A percentile compares a stretch with the other conserved stretches of the same genome.
These are phyloP conservation scores for Plodia interpunctella DNA, from an alignment of 1,140 invertebrate genomes.

Conservation along the genomic window DNA sequence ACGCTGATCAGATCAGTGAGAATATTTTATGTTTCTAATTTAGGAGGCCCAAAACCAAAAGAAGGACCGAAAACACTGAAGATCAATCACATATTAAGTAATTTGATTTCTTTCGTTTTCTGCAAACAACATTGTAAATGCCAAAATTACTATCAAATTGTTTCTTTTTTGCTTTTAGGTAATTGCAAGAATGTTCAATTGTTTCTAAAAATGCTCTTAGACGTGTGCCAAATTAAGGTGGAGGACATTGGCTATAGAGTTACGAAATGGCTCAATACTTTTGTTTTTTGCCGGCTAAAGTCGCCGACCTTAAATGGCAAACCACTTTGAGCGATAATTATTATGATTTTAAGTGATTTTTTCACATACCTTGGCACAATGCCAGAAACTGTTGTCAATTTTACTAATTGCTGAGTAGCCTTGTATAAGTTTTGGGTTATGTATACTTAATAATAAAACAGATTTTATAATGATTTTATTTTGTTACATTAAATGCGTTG, in stretches of 20 bases:
- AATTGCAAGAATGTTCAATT: neutral
- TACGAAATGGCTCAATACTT: conserved; percentile 32
- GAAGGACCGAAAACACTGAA: too few relatives aligned
- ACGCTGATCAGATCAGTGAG: too few relatives aligned
- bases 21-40: too few relatives aligned
- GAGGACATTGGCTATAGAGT: conserved; percentile 32
- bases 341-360: conserved; percentile 25
- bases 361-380: conserved; percentile 21
- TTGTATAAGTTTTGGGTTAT: conserved; percentile 3
- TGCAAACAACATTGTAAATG: neutral
- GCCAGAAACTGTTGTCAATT: conserved; percentile 12
- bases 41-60: too few relatives aligned
- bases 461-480: too few relatives aligned
- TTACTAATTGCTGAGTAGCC: conserved; percentile 13
- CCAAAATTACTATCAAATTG: conserved; percentile 11
- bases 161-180: neutral
- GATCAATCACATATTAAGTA: too few relatives aligned
- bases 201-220: neutral
- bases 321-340: conserved; percentile 34
- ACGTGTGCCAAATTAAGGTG: conserved; percentile 38
- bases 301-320: conserved; percentile 28
- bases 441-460: too few relatives aligned
- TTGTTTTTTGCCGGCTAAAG: conserved; percentile 30
- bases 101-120: too few relatives aligned
- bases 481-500: too few relatives aligned